Evolutionary conservation across 1,140 invertebrate species (phyloP).

Genomic region (Megathymus violae): DNA sequence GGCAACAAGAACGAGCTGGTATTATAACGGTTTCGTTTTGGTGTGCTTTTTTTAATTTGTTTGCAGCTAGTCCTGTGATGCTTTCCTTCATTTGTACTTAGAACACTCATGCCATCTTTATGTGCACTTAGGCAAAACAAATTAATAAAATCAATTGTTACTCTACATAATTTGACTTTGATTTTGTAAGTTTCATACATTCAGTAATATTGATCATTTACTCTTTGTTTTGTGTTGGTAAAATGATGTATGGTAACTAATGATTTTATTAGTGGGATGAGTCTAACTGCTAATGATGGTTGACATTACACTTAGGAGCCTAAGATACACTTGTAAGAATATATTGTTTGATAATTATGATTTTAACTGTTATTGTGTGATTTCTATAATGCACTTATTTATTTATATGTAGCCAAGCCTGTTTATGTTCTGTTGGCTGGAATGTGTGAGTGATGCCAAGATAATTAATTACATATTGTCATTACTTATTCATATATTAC

Average conservation of each 20-base stretch:
- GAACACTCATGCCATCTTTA: not conserved
- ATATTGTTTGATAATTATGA: constrained; percentile 11
- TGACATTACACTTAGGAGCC: no score
- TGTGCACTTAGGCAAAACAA: not conserved
- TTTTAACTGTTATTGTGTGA: constrained; percentile 29
- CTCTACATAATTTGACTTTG: not conserved
- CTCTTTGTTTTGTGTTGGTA: no score
- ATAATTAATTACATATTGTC: constrained; percentile 15
- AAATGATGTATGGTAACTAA: no score
- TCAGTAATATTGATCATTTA: no score
- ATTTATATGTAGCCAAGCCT: constrained; percentile 13
- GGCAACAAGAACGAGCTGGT: constrained; percentile 87
- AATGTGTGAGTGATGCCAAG: constrained; percentile 19
- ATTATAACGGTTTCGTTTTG: constrained; percentile 67
- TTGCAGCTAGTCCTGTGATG: constrained; percentile 59
- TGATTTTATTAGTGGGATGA: no score
- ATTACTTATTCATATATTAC: constrained; percentile 4
- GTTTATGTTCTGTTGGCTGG: constrained; percentile 23
- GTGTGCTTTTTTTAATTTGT: constrained; percentile 63
- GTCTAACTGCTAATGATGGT: no score
- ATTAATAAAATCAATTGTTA: not conserved
- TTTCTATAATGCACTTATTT: constrained; percentile 23
- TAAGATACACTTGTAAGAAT: no score
- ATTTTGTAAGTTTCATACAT: no score
- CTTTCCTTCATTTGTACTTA: constrained; percentile 47